These are phyloP conservation scores for Cercopithecus diana DNA, from an alignment of 2,797 vertebrate genomes.

Conservation along the genomic window DNA sequence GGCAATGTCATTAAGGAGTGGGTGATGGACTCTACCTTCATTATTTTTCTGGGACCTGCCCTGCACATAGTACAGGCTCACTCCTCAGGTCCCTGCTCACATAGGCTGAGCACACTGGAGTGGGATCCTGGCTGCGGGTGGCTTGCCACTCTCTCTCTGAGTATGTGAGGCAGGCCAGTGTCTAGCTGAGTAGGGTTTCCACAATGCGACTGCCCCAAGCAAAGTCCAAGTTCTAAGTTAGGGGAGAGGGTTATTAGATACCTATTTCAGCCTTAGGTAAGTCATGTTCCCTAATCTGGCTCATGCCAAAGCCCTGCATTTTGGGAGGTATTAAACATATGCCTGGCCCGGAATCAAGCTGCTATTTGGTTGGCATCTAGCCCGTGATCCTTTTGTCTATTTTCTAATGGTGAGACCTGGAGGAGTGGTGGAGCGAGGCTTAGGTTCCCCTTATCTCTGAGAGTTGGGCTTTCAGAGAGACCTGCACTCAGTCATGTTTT, in stretches of 20 bases:
- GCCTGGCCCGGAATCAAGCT: not conserved
- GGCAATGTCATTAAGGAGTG: not conserved
- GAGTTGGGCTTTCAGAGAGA: not conserved
- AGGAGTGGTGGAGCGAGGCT: not conserved
- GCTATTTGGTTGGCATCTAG: not conserved
- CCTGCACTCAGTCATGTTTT: not conserved
- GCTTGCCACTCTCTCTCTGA: not conserved
- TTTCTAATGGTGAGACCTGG: not conserved
- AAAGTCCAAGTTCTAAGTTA: not conserved
- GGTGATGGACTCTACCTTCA: not conserved
- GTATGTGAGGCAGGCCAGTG: not conserved
- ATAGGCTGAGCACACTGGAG: not conserved
- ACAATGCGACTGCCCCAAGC: not conserved
- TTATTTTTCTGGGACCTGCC: not conserved
- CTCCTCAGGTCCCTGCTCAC: not conserved
- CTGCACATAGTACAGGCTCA: not conserved
- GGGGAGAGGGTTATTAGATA: not conserved
- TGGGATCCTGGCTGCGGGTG: not conserved
- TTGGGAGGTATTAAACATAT: not conserved
- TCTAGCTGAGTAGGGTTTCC: not conserved
- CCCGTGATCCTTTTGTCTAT: not conserved
- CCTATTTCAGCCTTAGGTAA: not conserved
- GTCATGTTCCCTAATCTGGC: not conserved
- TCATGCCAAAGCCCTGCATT: not conserved
- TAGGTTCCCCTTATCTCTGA: not conserved